These are phyloP conservation scores for Opisthograptis luteolata DNA, from an alignment of 2,888 invertebrate genomes.

Conservation along the genomic window DNA sequence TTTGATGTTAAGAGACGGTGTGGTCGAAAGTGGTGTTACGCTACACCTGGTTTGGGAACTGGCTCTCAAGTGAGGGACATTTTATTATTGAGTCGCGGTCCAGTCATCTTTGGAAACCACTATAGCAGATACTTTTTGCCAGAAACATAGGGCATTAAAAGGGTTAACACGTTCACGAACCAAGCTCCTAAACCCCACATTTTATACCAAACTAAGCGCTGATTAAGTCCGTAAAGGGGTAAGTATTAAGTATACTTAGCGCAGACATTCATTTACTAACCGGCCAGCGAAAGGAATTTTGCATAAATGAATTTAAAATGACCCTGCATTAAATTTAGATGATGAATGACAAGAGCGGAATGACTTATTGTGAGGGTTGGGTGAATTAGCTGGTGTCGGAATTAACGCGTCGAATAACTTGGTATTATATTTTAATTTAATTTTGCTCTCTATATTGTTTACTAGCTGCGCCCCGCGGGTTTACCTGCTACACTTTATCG, in stretches of 20 bases:
- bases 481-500: no score
- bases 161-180: not conserved
- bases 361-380: conserved; percentile 9
- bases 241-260: conserved; percentile 3
- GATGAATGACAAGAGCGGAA: conserved; percentile 16
- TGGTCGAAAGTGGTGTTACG: no score
- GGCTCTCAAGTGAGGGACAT: no score
- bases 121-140: no score
- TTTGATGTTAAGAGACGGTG: no score
- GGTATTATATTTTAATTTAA: no score
- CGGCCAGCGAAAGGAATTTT: conserved; percentile 28
- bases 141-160: no score
- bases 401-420: not conserved
- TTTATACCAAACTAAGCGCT: conserved; percentile 11
- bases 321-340: conserved; percentile 26
- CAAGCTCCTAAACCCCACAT: not conserved
- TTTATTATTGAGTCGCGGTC: no score
- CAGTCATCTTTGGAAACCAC: no score
- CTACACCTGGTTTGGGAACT: no score
- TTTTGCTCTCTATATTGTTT: no score
- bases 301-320: conserved; percentile 29
- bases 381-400: not conserved
- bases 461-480: no score
- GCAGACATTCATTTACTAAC: conserved; percentile 8
- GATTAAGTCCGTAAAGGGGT: conserved; percentile 24